Conservation (phyloP, 2,888 invertebrate species). For the Choreutis nemorana region DNA sequence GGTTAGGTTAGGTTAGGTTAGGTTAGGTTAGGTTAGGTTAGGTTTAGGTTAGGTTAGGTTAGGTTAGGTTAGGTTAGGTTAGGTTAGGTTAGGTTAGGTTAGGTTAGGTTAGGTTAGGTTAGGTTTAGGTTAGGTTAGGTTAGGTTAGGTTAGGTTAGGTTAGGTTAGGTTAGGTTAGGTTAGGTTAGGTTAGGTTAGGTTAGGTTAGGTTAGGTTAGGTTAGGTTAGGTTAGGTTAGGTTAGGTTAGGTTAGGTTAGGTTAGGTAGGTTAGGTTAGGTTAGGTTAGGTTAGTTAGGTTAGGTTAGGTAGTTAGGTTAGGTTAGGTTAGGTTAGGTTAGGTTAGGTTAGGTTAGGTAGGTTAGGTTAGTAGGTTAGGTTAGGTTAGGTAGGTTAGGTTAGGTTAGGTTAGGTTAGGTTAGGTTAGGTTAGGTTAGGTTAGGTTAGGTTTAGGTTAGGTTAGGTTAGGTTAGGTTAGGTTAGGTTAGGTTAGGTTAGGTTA, state of each 20-base stretch:
- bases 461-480: constrained; percentile 7
- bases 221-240: constrained; percentile 13
- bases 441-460: constrained; percentile 9
- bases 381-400: constrained; percentile 9
- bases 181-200: constrained; percentile 13
- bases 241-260: constrained; percentile 15
- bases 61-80: constrained; percentile 15
- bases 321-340: constrained; percentile 12
- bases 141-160: constrained; percentile 8
- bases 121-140: constrained; percentile 13
- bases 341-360: constrained; percentile 13
- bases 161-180: constrained; percentile 11
- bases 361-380: constrained; percentile 11
- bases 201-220: constrained; percentile 11
- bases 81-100: constrained; percentile 17
- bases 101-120: constrained; percentile 15
- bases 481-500: constrained; percentile 10
- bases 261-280: constrained; percentile 15
- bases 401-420: constrained; percentile 10
- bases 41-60: constrained; percentile 17
- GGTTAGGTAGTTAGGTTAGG: constrained; percentile 10
- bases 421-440: constrained; percentile 10
- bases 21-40: constrained; percentile 17
- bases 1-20: constrained; percentile 16
- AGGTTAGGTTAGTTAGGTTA: constrained; percentile 10